Conservation (phyloP, 2,113 vertebrate species). For the Mesembrinibis cayennensis region DNA sequence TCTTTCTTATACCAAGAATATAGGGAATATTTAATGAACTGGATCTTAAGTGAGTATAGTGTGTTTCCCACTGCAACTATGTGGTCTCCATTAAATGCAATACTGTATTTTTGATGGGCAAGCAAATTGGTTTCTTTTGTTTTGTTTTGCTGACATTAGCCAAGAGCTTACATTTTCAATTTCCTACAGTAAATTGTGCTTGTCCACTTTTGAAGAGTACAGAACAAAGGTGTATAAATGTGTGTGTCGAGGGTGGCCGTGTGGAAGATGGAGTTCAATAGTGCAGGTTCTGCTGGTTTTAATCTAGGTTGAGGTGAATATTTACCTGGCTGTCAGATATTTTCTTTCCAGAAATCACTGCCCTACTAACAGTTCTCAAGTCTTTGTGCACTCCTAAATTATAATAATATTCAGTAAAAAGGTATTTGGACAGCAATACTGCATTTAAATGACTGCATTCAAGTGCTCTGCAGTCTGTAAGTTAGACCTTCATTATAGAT, state of each 20-base stretch:
- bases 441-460: background rate
- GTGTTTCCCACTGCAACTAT: background rate
- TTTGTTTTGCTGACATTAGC: conserved; percentile 32
- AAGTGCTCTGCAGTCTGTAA: background rate
- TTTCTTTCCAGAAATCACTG: background rate
- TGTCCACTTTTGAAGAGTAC: conserved; percentile 31
- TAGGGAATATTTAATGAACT: conserved; percentile 11
- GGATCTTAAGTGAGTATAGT: background rate
- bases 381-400: background rate
- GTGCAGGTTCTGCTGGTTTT: conserved; percentile 9
- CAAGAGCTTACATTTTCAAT: conserved; percentile 44
- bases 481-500: background rate
- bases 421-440: background rate
- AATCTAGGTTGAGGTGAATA: background rate
- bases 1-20: background rate
- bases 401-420: background rate
- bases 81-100: background rate
- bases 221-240: background rate
- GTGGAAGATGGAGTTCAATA: conserved; percentile 45
- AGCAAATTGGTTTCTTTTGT: background rate
- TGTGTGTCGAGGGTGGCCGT: background rate
- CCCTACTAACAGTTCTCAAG: background rate
- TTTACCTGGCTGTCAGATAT: background rate
- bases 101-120: background rate
- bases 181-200: conserved; percentile 38